These are phyloP conservation scores for Caenorhabditis sinica DNA, from an alignment of 2,888 invertebrate species.

Conservation along the genomic window DNA sequence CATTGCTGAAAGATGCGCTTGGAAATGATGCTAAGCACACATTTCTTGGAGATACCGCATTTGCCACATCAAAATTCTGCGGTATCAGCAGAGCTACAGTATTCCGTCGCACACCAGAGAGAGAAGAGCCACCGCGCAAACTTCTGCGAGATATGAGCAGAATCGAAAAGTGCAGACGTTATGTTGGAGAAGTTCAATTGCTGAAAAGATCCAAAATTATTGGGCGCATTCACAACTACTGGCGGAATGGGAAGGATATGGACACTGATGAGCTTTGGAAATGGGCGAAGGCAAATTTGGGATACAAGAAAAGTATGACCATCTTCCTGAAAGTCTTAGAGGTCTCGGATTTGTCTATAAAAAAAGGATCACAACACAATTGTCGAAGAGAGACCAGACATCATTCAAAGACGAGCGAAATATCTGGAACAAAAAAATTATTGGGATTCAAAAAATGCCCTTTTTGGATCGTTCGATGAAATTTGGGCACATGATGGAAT, in stretches of 20 bases:
- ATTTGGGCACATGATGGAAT: conserved; percentile 12
- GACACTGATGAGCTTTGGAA: not conserved
- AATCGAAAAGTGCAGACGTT: not conserved
- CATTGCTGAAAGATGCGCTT: not conserved
- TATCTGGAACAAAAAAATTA: not conserved
- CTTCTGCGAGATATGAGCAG: not conserved
- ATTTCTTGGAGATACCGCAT: not conserved
- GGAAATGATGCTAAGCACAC: not conserved
- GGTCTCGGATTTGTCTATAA: not conserved
- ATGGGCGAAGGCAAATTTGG: not conserved
- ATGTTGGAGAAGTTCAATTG: not conserved
- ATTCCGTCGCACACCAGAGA: not conserved
- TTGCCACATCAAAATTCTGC: not conserved
- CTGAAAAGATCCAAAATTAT: not conserved
- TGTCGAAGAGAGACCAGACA: conserved; percentile 10
- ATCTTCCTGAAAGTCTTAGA: not conserved
- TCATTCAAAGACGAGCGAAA: not conserved
- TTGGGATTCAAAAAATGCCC: not conserved
- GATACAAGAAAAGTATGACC: not conserved
- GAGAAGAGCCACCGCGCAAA: not conserved
- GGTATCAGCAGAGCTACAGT: not conserved
- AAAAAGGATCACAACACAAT: conserved; percentile 3
- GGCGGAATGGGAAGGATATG: not conserved
- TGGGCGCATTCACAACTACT: not conserved
- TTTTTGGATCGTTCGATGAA: conserved; percentile 2